Percentiles rank a stretch among this genome's conserved stretches.
Evolutionary conservation across 1,140 invertebrate species (phyloP).

Genomic region (Venustaconcha ellipsiformis): DNA sequence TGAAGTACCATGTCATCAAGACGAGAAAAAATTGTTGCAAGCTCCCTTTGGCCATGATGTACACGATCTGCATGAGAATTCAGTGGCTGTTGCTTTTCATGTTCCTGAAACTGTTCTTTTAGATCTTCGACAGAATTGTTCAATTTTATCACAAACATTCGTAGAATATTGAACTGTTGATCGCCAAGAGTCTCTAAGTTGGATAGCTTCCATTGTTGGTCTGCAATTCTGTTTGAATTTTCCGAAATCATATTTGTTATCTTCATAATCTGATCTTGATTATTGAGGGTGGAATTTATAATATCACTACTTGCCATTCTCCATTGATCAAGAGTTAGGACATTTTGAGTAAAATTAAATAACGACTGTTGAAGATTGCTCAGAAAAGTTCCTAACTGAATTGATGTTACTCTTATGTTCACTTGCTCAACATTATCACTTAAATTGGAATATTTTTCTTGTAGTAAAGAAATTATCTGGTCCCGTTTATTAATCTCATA

Average conservation of each 20-base stretch:
- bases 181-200: slow-evolving; percentile 35
- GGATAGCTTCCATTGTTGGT: slow-evolving; percentile 42
- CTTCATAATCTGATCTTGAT: slow-evolving; percentile 45
- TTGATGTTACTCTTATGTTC: slow-evolving; percentile 31
- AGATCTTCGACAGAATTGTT: slow-evolving; percentile 59
- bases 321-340: slow-evolving; percentile 58
- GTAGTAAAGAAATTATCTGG: slow-evolving; percentile 27
- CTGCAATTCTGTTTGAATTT: slow-evolving; percentile 38
- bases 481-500: slow-evolving; percentile 33
- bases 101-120: slow-evolving; percentile 42
- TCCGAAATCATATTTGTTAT: slow-evolving; percentile 46
- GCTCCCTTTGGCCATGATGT: neutral
- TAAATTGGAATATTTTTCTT: slow-evolving; percentile 34
- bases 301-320: slow-evolving; percentile 41
- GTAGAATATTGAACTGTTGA: slow-evolving; percentile 48
- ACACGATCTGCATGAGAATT: slow-evolving; percentile 8
- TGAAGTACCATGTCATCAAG: slow-evolving; percentile 50
- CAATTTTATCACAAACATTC: slow-evolving; percentile 51
- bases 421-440: slow-evolving; percentile 22
- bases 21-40: slow-evolving; percentile 30
- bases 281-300: slow-evolving; percentile 46
- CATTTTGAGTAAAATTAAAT: slow-evolving; percentile 54
- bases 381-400: slow-evolving; percentile 53
- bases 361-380: slow-evolving; percentile 46
- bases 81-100: slow-evolving; percentile 3